Evolutionary conservation across 2,888 invertebrate species (phyloP).

Genomic region (Apamea anceps): DNA sequence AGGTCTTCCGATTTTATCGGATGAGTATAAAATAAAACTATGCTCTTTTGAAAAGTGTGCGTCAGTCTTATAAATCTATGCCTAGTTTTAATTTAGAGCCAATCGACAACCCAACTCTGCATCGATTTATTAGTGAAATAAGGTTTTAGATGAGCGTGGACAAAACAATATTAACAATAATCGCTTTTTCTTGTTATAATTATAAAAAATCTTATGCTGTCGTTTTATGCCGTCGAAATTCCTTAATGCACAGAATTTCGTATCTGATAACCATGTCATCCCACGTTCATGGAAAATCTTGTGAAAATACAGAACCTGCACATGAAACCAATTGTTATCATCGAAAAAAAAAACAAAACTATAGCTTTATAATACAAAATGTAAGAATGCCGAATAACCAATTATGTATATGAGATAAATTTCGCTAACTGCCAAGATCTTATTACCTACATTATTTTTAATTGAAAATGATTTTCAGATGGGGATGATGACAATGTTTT

Average conservation of each 20-base stretch:
- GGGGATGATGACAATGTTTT: neutral
- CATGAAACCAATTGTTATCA: constrained; percentile 28
- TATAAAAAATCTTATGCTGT: neutral
- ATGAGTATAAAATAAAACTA: constrained; percentile 31
- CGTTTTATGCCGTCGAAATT: neutral
- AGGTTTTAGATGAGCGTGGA: constrained; percentile 45
- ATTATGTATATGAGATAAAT: constrained; percentile 21
- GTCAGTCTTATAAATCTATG: constrained; percentile 23
- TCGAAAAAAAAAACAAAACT: constrained; percentile 27
- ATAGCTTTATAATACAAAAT: constrained; percentile 37
- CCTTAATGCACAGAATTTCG: neutral
- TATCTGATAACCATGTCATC: neutral
- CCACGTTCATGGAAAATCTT: constrained; percentile 38
- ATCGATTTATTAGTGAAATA: constrained; percentile 17
- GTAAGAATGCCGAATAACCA: constrained; percentile 33
- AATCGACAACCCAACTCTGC: neutral
- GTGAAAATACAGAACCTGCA: neutral
- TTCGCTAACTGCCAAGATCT: constrained; percentile 42
- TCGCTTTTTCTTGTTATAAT: neutral
- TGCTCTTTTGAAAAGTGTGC: constrained; percentile 19
- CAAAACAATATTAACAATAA: neutral
- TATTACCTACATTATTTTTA: constrained; percentile 34
- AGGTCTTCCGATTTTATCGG: constrained; percentile 49
- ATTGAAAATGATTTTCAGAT: constrained; percentile 8
- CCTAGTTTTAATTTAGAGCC: constrained; percentile 1